Percentiles rank a stretch among this genome's conserved stretches.
Conservation (phyloP, 2,797 vertebrate genomes). For the Cossypha niveicapilla region DNA sequence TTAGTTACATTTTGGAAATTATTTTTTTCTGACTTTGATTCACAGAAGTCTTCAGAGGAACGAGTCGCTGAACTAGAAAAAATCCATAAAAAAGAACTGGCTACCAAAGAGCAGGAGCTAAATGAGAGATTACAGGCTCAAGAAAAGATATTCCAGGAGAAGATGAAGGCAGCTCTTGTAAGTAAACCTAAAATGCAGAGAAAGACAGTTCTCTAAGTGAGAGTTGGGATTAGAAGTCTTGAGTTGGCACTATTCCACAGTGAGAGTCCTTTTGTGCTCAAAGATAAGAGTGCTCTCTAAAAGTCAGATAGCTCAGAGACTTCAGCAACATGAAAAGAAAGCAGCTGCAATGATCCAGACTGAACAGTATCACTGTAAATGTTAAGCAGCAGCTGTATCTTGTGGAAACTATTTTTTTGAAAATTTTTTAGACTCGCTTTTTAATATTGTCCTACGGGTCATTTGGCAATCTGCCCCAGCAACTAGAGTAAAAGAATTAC, state of each 20-base stretch:
- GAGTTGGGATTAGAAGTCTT: background rate
- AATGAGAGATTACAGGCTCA: constrained; percentile 64
- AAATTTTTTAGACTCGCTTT: background rate
- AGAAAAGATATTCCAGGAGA: constrained; percentile 71
- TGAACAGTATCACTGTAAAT: background rate
- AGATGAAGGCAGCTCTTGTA: constrained; percentile 85
- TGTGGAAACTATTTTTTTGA: background rate
- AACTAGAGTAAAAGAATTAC: background rate
- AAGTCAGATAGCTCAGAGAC: background rate
- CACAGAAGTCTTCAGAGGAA: constrained; percentile 88
- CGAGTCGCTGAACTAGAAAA: constrained; percentile 82
- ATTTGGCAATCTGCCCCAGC: background rate
- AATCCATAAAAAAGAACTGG: constrained; percentile 81
- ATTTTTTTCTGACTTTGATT: constrained; percentile 1
- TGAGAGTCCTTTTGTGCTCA: background rate
- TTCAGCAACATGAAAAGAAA: background rate
- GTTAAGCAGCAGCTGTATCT: background rate
- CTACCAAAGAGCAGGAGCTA: constrained; percentile 84
- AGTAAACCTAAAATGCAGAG: constrained; percentile 28
- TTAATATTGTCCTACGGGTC: background rate
- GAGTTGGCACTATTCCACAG: background rate
- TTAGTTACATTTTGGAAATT: background rate
- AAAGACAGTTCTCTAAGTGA: background rate
- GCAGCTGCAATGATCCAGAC: background rate
- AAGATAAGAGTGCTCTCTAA: background rate